Conservation (phyloP, 1,140 invertebrate species). For the Bombus haemorrhoidalis region DNA sequence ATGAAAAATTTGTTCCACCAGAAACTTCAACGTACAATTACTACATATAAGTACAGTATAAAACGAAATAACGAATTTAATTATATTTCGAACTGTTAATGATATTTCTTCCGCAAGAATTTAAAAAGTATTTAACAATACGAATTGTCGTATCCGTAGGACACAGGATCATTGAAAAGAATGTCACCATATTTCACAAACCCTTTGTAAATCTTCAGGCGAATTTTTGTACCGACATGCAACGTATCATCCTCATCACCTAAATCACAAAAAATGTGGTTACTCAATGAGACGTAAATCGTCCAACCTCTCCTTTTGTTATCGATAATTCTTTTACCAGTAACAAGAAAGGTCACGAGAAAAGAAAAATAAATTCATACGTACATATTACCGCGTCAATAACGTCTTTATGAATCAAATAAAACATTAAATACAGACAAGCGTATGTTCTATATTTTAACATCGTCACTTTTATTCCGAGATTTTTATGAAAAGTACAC, state of each 20-base stretch:
- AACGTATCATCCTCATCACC: neutral
- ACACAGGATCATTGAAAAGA: neutral
- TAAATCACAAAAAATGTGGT: neutral
- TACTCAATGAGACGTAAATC: too few species aligned
- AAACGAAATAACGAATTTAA: neutral
- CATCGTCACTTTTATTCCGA: neutral
- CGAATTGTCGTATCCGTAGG: neutral
- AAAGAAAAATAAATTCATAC: neutral
- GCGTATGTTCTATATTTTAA: neutral
- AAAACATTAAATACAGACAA: neutral
- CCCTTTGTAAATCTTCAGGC: constrained; percentile 9
- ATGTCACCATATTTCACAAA: constrained; percentile 1
- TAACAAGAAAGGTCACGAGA: too few species aligned
- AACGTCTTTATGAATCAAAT: neutral
- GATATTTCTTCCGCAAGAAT: neutral
- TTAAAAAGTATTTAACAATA: neutral
- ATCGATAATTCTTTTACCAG: neutral
- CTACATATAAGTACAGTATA: neutral
- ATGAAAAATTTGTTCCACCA: neutral
- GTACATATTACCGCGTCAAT: neutral
- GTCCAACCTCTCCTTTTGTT: too few species aligned
- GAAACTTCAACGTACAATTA: neutral
- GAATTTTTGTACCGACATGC: neutral
- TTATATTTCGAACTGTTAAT: neutral
- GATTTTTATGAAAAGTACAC: neutral